A percentile compares a stretch with the other conserved stretches of the same genome.
phyloP scores from a whole-genome alignment of 2,797 vertebrate species.

The Gymnoscopelus microlampas region DNA sequence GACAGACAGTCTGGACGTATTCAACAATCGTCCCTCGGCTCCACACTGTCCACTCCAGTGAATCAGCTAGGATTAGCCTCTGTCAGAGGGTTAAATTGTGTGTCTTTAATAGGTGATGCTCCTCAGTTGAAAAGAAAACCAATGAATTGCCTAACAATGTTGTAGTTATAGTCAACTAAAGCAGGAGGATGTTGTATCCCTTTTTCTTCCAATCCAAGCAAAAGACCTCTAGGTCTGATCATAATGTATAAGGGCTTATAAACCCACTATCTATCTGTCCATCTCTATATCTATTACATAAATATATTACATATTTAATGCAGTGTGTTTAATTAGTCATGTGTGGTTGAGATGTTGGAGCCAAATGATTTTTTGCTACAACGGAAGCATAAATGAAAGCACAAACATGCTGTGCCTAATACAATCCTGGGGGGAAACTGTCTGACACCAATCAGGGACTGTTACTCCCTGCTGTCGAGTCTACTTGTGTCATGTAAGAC shows the following conservation, averaged over 20 bases:
- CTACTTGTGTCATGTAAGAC: slow-evolving; percentile 47
- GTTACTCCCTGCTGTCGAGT: slow-evolving; percentile 44
- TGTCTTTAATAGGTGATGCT: slow-evolving; percentile 49
- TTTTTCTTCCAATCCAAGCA: slow-evolving; percentile 43
- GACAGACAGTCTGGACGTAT: background rate
- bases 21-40: background rate
- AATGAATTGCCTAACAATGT: slow-evolving; percentile 49
- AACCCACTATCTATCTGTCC: background rate
- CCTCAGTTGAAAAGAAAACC: slow-evolving; percentile 47
- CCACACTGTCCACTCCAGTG: background rate
- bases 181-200: slow-evolving; percentile 22
- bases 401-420: slow-evolving; percentile 21
- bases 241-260: slow-evolving; percentile 21
- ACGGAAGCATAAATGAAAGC: background rate
- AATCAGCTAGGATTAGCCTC: slow-evolving; percentile 1
- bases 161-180: slow-evolving; percentile 69
- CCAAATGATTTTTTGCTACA: too few relatives aligned
- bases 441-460: slow-evolving; percentile 28
- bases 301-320: too few relatives aligned
- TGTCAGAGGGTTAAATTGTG: slow-evolving; percentile 47
- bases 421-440: slow-evolving; percentile 27
- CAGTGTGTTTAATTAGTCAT: too few relatives aligned
- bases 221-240: slow-evolving; percentile 36
- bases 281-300: slow-evolving; percentile 9
- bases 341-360: too few relatives aligned